A percentile compares a stretch with the other conserved stretches of the same genome.
These are phyloP conservation scores for Ailurus styani DNA, from an alignment of 2,113 vertebrate species.

Conservation along the genomic window DNA sequence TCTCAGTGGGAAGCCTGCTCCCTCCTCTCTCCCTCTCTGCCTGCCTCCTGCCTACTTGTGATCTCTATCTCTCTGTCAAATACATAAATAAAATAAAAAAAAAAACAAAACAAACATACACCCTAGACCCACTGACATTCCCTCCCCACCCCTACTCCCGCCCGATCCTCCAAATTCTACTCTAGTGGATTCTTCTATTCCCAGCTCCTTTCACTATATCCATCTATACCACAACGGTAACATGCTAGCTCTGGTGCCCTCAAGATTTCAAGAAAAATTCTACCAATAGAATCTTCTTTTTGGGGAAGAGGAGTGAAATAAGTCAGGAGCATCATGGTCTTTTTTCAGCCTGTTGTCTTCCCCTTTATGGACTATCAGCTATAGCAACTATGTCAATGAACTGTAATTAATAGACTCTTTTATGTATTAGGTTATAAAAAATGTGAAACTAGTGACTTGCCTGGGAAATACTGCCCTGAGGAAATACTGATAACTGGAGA, in stretches of 20 bases:
- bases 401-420: slow-evolving; percentile 20
- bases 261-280: not conserved
- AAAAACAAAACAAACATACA: no score
- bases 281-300: not conserved
- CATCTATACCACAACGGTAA: not conserved
- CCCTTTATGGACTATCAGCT: not conserved
- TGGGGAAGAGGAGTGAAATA: not conserved
- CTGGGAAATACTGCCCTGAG: not conserved
- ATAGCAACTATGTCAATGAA: not conserved
- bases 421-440: not conserved
- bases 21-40: no score
- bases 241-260: not conserved
- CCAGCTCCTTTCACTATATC: not conserved
- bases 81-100: no score
- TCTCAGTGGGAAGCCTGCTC: no score
- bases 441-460: not conserved
- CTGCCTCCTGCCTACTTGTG: no score
- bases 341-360: not conserved
- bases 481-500: slow-evolving; percentile 11
- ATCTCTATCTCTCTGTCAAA: no score
- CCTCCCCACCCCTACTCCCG: no score
- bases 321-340: not conserved
- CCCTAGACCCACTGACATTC: not conserved
- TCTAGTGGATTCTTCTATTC: not conserved
- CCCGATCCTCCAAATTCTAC: not conserved